phyloP scores from a whole-genome alignment of 92 coral and sea anemone genomes.

The Epizoanthus fatuus region DNA sequence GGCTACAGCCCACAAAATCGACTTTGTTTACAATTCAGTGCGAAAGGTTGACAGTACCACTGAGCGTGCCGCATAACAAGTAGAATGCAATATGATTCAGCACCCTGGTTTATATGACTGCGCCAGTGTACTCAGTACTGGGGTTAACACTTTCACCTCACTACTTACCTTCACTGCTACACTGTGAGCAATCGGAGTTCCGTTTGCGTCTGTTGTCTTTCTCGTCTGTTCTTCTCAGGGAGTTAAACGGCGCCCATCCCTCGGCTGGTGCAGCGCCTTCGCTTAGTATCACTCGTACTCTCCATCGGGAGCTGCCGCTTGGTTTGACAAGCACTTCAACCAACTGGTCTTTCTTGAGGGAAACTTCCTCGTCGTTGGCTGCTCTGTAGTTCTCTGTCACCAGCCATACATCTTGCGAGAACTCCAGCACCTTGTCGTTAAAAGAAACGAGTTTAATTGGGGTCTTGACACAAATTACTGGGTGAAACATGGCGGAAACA shows the following conservation, averaged over 20 bases:
- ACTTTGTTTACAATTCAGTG: neutral
- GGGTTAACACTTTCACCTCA: neutral
- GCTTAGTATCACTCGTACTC: constrained; percentile 88
- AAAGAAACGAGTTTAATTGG: constrained; percentile 86
- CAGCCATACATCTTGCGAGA: constrained; percentile 81
- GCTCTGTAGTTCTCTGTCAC: constrained; percentile 95
- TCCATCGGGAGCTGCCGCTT: constrained; percentile 93
- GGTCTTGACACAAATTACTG: constrained; percentile 69
- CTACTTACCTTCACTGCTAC: constrained; percentile 97
- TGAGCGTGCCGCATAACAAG: neutral
- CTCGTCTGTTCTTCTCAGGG: constrained; percentile 88
- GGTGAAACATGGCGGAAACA: constrained; percentile 56
- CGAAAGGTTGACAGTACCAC: neutral
- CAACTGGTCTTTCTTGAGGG: constrained; percentile 93
- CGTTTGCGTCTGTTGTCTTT: constrained; percentile 80
- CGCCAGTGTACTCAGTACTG: neutral
- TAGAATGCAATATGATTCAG: neutral
- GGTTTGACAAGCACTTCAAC: constrained; percentile 97
- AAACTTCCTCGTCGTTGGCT: constrained; percentile 93
- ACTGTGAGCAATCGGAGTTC: constrained; percentile 96
- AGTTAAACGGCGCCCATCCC: constrained; percentile 95
- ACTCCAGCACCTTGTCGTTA: constrained; percentile 83
- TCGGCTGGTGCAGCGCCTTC: constrained; percentile 86
- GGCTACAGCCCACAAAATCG: neutral
- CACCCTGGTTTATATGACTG: neutral